Percentiles rank a stretch among this genome's conserved stretches.
Conservation (phyloP, 1,140 invertebrate species). For the Cyrtorhinus lividipennis region DNA sequence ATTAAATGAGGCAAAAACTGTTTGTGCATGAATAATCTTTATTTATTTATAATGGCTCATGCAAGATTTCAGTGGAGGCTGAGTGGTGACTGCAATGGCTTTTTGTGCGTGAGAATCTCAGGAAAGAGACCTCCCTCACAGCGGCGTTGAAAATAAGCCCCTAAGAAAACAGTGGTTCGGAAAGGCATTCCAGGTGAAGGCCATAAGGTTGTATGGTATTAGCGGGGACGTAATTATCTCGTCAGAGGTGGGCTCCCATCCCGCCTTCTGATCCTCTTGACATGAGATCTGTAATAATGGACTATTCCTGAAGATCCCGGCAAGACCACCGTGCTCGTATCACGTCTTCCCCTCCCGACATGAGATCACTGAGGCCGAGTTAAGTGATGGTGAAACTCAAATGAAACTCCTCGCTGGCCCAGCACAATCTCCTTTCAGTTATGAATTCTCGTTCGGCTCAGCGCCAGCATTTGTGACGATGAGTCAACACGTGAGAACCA, state of each 20-base stretch:
- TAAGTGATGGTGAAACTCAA: too few species aligned
- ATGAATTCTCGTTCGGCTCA: too few species aligned
- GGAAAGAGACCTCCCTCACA: background rate
- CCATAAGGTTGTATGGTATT: slow-evolving; percentile 3
- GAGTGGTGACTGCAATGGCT: too few species aligned
- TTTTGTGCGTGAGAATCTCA: background rate
- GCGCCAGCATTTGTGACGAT: too few species aligned
- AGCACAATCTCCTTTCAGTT: too few species aligned
- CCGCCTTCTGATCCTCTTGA: background rate
- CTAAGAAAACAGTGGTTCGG: background rate
- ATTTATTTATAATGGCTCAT: too few species aligned
- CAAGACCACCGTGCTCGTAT: background rate
- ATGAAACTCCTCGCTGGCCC: too few species aligned
- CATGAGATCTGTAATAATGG: slow-evolving; percentile 13
- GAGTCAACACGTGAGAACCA: too few species aligned
- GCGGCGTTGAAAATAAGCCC: background rate
- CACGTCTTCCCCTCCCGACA: slow-evolving; percentile 9
- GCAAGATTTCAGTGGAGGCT: too few species aligned
- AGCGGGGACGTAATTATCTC: slow-evolving; percentile 11
- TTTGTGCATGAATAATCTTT: too few species aligned
- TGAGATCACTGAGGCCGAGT: too few species aligned
- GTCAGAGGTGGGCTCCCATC: background rate
- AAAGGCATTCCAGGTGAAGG: background rate
- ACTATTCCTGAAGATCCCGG: background rate
- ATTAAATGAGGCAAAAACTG: too few species aligned